phyloP scores from a whole-genome alignment of 1,140 invertebrate species.

The Aphis craccivora region DNA sequence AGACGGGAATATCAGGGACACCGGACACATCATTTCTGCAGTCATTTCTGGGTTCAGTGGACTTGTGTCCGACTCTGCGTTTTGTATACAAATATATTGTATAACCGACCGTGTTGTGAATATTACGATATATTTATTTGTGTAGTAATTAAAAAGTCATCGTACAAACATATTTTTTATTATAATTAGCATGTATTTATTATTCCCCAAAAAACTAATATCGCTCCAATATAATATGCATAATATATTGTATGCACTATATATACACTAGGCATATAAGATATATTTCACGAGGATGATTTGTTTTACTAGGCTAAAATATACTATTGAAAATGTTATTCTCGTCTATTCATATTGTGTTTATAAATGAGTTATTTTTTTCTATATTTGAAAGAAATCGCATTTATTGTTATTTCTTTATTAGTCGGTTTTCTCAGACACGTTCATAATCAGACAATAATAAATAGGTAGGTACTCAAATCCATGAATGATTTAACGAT shows the following conservation, averaged over 20 bases:
- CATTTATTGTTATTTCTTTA: not conserved
- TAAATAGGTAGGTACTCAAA: not conserved
- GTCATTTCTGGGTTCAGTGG: not conserved
- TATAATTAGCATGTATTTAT: not conserved
- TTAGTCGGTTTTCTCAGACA: not conserved
- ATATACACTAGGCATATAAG: not conserved
- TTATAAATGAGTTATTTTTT: too few relatives aligned
- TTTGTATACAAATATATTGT: not conserved
- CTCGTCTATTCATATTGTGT: too few relatives aligned
- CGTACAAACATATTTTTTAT: not conserved
- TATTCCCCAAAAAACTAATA: not conserved
- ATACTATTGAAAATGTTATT: not conserved
- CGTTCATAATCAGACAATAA: not conserved
- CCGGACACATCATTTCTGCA: not conserved
- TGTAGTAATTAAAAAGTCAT: not conserved
- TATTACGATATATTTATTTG: too few relatives aligned
- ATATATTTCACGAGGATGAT: not conserved
- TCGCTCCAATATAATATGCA: not conserved
- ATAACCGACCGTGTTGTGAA: not conserved
- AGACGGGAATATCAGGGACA: not conserved
- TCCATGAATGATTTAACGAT: not conserved
- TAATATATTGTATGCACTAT: not conserved
- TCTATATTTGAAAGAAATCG: not conserved
- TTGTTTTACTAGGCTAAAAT: not conserved
- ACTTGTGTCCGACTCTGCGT: not conserved